A percentile compares a stretch with the other conserved stretches of the same genome.
These are phyloP conservation scores for Mustela lutreola DNA, from an alignment of 2,113 vertebrate genomes.

Conservation along the genomic window DNA sequence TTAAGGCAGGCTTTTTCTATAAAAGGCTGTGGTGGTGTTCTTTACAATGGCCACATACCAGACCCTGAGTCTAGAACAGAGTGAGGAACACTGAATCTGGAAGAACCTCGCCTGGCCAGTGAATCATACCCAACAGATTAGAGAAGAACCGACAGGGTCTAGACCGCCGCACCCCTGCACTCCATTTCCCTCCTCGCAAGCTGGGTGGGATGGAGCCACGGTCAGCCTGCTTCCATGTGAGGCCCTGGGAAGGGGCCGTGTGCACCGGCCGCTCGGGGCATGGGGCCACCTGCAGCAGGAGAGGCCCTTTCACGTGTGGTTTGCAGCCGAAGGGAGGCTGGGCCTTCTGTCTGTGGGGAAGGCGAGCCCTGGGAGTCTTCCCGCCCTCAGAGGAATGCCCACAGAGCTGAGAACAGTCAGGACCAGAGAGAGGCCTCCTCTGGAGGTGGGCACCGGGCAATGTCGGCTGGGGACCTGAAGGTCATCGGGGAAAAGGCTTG, in stretches of 20 bases:
- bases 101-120: accelerated
- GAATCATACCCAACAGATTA: accelerated
- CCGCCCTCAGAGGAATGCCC: background rate
- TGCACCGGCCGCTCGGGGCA: no score
- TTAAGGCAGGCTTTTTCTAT: background rate
- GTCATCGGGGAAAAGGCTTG: no score
- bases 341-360: background rate
- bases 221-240: accelerated
- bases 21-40: no score
- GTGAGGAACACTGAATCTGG: background rate
- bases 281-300: background rate
- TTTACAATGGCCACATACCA: accelerated
- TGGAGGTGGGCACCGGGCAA: accelerated
- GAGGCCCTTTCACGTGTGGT: accelerated
- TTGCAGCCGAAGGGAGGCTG: accelerated
- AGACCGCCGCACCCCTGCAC: accelerated
- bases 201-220: accelerated
- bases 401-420: accelerated
- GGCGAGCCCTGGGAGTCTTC: background rate
- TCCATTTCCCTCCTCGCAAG: no score
- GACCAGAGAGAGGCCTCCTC: background rate
- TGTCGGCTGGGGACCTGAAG: accelerated
- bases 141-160: accelerated
- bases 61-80: background rate
- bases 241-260: background rate